phyloP scores from a whole-genome alignment of 1,140 invertebrate species.

The Eulimnadia texana region DNA sequence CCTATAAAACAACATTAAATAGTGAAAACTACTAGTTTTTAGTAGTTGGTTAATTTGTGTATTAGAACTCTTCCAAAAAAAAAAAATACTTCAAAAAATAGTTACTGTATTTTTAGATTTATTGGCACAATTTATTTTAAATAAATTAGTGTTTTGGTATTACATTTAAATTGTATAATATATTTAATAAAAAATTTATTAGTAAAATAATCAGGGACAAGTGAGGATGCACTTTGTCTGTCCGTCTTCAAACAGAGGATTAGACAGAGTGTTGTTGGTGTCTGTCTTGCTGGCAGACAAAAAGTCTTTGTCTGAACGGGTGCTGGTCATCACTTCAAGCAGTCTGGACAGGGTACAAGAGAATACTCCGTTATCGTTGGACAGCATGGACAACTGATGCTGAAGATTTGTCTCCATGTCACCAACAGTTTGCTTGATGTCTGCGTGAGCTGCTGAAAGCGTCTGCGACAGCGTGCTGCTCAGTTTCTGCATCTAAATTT shows the following conservation, averaged over 20 bases:
- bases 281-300: neutral
- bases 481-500: slow-evolving; percentile 10
- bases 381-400: slow-evolving; percentile 13
- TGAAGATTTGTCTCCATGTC: slow-evolving; percentile 5
- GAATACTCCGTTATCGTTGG: slow-evolving; percentile 11
- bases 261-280: neutral
- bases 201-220: neutral
- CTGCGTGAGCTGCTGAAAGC: slow-evolving; percentile 6
- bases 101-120: no score
- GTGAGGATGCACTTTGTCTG: neutral
- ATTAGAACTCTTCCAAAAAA: no score
- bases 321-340: neutral
- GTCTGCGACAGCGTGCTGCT: slow-evolving; percentile 8
- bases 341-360: slow-evolving; percentile 6
- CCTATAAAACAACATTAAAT: no score
- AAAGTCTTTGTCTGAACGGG: neutral
- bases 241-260: neutral
- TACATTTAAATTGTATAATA: no score
- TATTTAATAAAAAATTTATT: no score
- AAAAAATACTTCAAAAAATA: no score
- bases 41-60: no score
- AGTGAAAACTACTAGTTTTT: no score
- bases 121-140: no score
- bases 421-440: slow-evolving; percentile 5
- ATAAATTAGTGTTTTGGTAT: no score